Conservation (phyloP, 2,113 vertebrate species). For the Plestiodon gilberti region DNA sequence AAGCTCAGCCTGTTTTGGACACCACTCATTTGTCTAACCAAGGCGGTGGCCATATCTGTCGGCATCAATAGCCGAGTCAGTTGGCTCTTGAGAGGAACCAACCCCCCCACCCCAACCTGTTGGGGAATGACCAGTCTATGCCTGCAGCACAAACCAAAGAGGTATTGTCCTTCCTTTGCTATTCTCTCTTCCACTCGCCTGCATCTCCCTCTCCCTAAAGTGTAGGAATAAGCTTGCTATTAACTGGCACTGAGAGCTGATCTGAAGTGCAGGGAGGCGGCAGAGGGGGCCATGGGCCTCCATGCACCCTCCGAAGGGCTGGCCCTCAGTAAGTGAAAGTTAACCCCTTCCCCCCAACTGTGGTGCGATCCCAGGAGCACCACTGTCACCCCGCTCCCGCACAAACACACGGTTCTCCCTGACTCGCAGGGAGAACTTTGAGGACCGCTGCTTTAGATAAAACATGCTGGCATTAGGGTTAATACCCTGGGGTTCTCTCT, state of each 20-base stretch:
- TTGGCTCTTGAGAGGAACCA: not conserved
- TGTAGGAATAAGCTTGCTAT: slow-evolving; percentile 13
- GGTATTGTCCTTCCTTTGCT: not conserved
- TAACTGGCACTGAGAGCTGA: not conserved
- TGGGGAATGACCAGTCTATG: not conserved
- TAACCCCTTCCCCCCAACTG: no score
- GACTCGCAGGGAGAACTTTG: no score
- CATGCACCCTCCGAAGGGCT: no score
- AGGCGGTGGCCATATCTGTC: not conserved
- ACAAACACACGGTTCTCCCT: no score
- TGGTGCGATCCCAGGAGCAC: no score
- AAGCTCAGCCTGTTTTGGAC: not conserved
- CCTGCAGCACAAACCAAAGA: not conserved
- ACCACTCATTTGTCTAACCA: not conserved
- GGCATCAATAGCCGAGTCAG: not conserved
- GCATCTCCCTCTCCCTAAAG: not conserved
- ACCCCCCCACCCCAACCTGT: not conserved
- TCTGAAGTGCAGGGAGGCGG: no score
- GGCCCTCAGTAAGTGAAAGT: no score
- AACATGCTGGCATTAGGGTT: not conserved
- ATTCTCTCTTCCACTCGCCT: not conserved
- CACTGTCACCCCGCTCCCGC: no score
- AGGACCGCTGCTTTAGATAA: not conserved
- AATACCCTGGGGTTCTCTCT: not conserved
- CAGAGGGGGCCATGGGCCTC: no score